Conservation (phyloP, 2,113 vertebrate genomes). For the Petaurus breviceps region DNA sequence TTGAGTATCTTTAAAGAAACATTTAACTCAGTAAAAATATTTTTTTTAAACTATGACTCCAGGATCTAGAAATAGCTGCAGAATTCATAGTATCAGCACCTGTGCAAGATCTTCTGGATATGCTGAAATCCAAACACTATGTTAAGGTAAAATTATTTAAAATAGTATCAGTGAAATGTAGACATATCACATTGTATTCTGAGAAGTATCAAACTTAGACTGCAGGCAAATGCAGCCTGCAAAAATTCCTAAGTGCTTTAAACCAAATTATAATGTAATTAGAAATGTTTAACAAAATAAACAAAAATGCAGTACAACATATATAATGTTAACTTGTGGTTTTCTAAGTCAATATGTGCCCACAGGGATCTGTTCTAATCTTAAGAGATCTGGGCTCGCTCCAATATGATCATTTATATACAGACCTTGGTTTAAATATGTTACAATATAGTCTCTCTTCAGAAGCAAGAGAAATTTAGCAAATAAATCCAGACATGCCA, state of each 20-base stretch:
- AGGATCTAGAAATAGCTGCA: constrained; percentile 98
- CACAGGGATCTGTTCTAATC: neutral
- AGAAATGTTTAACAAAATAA: neutral
- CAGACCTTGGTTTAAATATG: neutral
- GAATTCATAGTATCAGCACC: constrained; percentile 93
- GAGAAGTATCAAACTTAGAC: neutral
- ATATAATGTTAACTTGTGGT: neutral
- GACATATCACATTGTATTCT: neutral
- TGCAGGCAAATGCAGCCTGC: neutral
- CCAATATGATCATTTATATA: too few species aligned
- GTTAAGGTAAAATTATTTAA: constrained; percentile 88
- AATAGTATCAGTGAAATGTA: accelerated
- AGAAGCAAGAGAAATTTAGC: neutral
- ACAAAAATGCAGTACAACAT: neutral
- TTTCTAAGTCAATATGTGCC: neutral
- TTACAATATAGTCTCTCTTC: neutral
- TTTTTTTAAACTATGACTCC: constrained; percentile 65
- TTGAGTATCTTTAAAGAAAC: constrained; percentile 8
- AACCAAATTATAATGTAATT: neutral
- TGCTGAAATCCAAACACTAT: constrained; percentile 90
- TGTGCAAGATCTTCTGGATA: constrained; percentile 88
- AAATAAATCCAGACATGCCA: neutral
- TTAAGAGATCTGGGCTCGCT: neutral
- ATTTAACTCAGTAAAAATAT: constrained; percentile 56
- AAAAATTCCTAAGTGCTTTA: neutral